phyloP scores from a whole-genome alignment of 2,888 invertebrate species.

The Troilus luridus region DNA sequence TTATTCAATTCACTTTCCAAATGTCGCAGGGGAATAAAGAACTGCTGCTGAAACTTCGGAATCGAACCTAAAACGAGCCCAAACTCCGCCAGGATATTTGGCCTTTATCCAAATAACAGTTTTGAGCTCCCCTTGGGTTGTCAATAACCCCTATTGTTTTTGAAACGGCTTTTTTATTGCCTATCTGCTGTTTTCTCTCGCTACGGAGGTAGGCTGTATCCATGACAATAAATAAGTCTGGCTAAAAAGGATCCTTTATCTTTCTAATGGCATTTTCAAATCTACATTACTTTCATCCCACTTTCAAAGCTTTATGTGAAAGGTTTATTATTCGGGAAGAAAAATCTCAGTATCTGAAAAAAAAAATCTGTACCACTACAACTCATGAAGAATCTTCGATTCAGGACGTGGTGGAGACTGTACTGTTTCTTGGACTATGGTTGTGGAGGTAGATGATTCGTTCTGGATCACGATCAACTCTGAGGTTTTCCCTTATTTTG shows the following conservation, averaged over 20 bases:
- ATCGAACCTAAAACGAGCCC: background rate
- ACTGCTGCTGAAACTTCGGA: background rate
- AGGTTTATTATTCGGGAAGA: background rate
- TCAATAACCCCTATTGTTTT: constrained; percentile 11
- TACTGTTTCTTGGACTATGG: no score
- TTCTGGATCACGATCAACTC: no score
- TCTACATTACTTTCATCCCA: background rate
- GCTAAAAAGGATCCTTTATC: constrained; percentile 18
- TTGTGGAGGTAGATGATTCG: no score
- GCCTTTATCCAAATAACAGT: constrained; percentile 23
- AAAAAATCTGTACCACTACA: no score
- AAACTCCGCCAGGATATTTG: background rate
- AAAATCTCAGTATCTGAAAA: background rate
- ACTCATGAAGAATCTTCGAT: no score
- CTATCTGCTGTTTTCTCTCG: background rate
- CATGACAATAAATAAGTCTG: constrained; percentile 21
- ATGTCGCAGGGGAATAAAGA: background rate
- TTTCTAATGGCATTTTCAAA: background rate
- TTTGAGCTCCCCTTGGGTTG: background rate
- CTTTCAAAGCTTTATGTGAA: background rate
- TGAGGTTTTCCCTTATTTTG: no score
- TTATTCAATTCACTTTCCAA: background rate
- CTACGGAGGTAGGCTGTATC: background rate
- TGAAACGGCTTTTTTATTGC: background rate
- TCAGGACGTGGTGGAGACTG: no score